phyloP scores from a whole-genome alignment of 2,113 vertebrate genomes.

The Leucopsar rothschildi region DNA sequence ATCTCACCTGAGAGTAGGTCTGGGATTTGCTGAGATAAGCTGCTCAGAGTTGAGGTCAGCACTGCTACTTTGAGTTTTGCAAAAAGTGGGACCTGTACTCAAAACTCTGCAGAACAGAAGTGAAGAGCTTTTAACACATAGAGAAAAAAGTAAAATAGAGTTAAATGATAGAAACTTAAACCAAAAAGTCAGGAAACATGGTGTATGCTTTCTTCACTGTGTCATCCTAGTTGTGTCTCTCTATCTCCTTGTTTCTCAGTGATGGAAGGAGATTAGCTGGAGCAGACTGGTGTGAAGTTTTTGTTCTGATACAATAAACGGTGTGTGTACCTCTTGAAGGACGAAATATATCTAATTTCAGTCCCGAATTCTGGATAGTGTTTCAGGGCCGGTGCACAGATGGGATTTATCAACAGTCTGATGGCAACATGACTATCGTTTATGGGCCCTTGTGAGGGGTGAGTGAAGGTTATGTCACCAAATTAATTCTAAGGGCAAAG shows the following conservation, averaged over 20 bases:
- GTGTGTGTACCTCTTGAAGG: neutral
- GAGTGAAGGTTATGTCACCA: neutral
- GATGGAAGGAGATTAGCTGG: neutral
- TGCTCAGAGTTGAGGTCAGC: neutral
- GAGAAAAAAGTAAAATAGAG: neutral
- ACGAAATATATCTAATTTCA: conserved; percentile 10
- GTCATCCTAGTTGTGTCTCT: neutral
- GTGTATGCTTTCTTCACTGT: neutral
- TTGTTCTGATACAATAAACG: neutral
- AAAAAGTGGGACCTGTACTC: neutral
- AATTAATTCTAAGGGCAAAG: neutral
- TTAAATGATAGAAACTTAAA: neutral
- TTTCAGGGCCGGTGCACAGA: neutral
- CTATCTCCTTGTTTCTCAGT: neutral
- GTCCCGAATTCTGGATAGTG: neutral
- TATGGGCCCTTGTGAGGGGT: neutral
- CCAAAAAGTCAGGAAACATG: neutral
- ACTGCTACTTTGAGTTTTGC: neutral
- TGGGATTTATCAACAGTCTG: neutral
- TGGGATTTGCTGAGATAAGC: neutral
- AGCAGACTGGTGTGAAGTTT: neutral
- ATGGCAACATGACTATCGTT: neutral
- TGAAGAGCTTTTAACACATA: neutral
- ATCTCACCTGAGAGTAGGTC: neutral
- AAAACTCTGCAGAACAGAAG: neutral